Percentiles rank a stretch among this genome's conserved stretches.
Evolutionary conservation across 2,113 vertebrate genomes (phyloP).

Genomic region (Odocoileus virginianus): DNA sequence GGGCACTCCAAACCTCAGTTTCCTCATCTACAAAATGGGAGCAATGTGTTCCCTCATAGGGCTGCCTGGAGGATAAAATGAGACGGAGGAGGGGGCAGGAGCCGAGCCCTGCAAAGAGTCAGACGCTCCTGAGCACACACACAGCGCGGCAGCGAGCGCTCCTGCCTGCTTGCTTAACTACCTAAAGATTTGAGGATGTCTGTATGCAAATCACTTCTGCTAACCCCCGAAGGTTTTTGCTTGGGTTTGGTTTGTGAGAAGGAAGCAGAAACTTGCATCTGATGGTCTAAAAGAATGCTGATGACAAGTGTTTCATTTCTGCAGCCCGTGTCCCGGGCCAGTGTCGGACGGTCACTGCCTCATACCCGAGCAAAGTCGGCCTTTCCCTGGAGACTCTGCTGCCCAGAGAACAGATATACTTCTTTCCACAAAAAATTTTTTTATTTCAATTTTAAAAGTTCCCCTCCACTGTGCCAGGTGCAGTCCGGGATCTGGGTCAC

Average conservation of each 20-base stretch:
- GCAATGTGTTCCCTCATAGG: background rate
- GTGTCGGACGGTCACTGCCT: accelerated
- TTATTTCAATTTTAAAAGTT: background rate
- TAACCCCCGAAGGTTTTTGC: background rate
- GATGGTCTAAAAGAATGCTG: background rate
- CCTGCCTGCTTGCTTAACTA: background rate
- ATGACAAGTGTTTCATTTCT: conserved; percentile 19
- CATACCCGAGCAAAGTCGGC: background rate
- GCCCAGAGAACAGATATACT: background rate
- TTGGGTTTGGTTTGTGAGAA: background rate
- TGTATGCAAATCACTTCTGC: background rate
- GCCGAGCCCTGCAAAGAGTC: background rate
- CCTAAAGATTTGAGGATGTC: background rate
- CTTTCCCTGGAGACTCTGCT: background rate
- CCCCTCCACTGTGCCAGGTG: background rate
- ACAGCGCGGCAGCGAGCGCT: background rate
- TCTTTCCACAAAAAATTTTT: background rate
- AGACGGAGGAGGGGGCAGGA: background rate
- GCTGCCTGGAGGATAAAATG: background rate
- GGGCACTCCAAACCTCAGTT: background rate
- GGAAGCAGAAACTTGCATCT: conserved; percentile 12
- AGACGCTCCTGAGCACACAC: background rate
- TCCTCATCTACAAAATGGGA: background rate
- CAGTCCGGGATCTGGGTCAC: background rate
- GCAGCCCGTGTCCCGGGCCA: background rate